A percentile compares a stretch with the other conserved stretches of the same genome.
These are phyloP conservation scores for Patagioenas fasciata DNA, from an alignment of 2,113 vertebrate genomes.

Conservation along the genomic window DNA sequence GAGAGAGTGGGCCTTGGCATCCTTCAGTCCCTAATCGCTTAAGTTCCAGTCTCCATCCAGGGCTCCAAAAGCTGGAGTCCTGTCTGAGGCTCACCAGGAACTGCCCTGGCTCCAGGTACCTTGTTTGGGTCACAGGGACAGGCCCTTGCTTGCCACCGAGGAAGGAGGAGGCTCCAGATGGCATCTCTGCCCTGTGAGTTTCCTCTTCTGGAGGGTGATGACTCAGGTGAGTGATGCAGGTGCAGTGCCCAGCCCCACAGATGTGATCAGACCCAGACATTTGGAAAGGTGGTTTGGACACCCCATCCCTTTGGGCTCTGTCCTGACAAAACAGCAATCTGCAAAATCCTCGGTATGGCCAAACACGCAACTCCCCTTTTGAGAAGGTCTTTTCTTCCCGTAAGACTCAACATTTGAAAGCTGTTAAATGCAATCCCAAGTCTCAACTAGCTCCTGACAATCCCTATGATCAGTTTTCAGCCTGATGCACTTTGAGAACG, in stretches of 20 bases:
- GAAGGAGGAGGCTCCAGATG: background rate
- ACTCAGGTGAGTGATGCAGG: background rate
- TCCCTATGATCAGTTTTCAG: background rate
- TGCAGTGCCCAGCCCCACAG: background rate
- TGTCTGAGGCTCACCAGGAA: background rate
- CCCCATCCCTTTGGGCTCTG: background rate
- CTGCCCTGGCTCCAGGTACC: background rate
- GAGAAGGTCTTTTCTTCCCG: background rate
- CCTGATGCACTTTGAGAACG: constrained; percentile 3
- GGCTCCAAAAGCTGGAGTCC: background rate
- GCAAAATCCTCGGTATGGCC: background rate
- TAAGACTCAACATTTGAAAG: background rate
- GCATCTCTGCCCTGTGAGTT: constrained; percentile 2
- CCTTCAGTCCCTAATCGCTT: accelerated
- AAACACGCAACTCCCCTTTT: background rate
- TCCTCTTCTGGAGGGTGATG: background rate
- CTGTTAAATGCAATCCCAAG: background rate
- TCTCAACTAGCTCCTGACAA: background rate
- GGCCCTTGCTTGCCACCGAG: background rate
- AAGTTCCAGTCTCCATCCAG: background rate
- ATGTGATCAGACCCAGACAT: background rate
- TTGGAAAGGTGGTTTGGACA: background rate
- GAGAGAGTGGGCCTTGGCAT: background rate
- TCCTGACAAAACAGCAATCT: background rate
- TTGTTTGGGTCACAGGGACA: background rate